A percentile compares a stretch with the other conserved stretches of the same genome.
These are phyloP conservation scores for Temnothorax rugatulus DNA, from an alignment of 2,888 invertebrate genomes.

Conservation along the genomic window DNA sequence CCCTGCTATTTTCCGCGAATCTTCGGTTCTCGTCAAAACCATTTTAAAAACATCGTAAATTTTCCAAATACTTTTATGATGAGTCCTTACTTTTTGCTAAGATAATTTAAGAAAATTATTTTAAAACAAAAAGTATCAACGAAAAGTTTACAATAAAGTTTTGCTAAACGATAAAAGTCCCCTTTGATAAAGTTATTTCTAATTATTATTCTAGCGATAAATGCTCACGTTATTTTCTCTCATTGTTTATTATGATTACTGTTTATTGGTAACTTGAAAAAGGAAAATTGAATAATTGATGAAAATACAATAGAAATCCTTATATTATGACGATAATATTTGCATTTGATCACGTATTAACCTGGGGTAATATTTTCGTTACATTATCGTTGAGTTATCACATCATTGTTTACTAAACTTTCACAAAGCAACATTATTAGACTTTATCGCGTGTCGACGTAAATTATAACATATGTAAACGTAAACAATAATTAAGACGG, in stretches of 20 bases:
- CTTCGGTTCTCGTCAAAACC: not conserved
- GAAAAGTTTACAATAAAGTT: not conserved
- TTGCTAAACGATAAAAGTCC: not conserved
- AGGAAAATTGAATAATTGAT: not conserved
- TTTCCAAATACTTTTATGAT: not conserved
- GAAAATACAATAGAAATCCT: not conserved
- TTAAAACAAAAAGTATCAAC: not conserved
- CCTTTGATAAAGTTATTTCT: not conserved
- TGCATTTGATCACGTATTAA: not conserved
- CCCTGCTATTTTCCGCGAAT: not conserved
- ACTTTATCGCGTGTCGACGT: not conserved
- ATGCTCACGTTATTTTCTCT: not conserved
- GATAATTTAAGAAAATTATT: conserved; percentile 8
- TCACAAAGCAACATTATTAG: not conserved
- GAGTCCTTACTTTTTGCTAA: not conserved
- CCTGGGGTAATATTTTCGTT: not conserved
- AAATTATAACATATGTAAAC: not conserved
- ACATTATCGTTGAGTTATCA: not conserved
- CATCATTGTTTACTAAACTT: not conserved
- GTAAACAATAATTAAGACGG: not conserved
- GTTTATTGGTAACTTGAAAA: not conserved
- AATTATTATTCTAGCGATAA: not conserved
- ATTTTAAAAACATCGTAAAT: not conserved
- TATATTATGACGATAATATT: conserved; percentile 1
- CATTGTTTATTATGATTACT: not conserved